Conservation (phyloP, 2,113 vertebrate genomes). For the Falcunculus frontatus region DNA sequence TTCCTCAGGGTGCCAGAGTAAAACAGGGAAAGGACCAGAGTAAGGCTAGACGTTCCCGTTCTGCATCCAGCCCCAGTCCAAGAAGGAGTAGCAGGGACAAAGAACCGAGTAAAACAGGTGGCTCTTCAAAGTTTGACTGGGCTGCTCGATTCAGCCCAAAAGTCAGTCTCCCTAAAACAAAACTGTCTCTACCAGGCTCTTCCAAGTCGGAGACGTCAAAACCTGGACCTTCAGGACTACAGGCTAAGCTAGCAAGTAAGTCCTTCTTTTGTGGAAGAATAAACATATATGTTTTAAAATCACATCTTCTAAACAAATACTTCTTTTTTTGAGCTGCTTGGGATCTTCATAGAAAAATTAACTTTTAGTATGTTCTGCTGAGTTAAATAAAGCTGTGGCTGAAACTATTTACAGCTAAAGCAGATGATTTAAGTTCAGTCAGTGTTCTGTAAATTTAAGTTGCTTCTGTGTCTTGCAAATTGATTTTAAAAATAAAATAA, state of each 20-base stretch:
- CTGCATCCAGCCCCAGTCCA: constrained; percentile 95
- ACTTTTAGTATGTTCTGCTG: background rate
- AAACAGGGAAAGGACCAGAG: constrained; percentile 99
- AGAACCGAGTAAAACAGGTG: constrained; percentile 90
- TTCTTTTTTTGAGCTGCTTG: background rate
- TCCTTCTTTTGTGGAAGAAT: constrained; percentile 7
- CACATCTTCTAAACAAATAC: background rate
- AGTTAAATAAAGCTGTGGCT: background rate
- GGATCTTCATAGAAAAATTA: background rate
- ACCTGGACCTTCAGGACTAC: constrained; percentile 98
- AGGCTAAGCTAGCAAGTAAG: constrained; percentile 99
- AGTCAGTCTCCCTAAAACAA: constrained; percentile 98
- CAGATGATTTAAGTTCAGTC: background rate
- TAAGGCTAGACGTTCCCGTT: constrained; percentile 93
- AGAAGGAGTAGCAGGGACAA: constrained; percentile 96
- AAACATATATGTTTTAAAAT: background rate
- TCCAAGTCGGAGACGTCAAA: constrained; percentile 97
- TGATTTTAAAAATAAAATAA: background rate
- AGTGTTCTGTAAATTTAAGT: background rate
- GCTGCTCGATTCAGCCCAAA: constrained; percentile 97
- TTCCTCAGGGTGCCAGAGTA: constrained; percentile 89
- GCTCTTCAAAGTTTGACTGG: constrained; percentile 99
- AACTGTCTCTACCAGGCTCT: constrained; percentile 96
- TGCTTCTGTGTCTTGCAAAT: background rate
- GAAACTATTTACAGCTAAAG: background rate